phyloP scores from a whole-genome alignment of 2,797 vertebrate genomes.

The Rhinogobio ventralis region DNA sequence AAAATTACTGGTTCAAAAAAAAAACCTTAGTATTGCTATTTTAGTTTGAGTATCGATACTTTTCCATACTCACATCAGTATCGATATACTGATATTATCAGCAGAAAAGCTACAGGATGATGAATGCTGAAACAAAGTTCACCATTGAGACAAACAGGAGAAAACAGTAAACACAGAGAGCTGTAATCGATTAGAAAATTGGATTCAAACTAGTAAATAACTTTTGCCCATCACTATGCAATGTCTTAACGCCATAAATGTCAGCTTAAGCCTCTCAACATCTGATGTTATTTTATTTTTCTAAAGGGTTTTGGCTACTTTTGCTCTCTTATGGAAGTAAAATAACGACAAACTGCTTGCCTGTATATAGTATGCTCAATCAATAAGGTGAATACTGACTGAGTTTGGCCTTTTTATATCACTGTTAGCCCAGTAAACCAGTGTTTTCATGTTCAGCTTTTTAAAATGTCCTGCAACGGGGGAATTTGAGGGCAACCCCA shows the following conservation, averaged over 20 bases:
- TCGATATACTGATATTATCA: too few relatives aligned
- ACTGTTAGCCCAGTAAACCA: not conserved
- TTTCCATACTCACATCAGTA: too few relatives aligned
- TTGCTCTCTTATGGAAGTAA: not conserved
- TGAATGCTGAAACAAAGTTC: constrained; percentile 60
- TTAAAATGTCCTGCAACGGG: not conserved
- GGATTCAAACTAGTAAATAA: not conserved
- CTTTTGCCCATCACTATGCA: not conserved
- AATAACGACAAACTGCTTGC: not conserved
- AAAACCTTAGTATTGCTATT: too few relatives aligned
- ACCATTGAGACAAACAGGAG: constrained; percentile 43
- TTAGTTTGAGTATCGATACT: too few relatives aligned
- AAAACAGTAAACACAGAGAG: not conserved
- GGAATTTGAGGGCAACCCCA: not conserved
- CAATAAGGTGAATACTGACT: not conserved
- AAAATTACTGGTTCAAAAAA: too few relatives aligned
- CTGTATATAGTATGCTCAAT: not conserved
- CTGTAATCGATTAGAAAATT: not conserved
- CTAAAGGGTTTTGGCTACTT: not conserved
- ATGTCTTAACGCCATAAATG: not conserved
- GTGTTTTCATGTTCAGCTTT: not conserved
- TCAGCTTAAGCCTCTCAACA: not conserved
- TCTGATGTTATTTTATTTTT: not conserved
- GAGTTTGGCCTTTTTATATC: not conserved
- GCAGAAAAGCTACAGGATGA: not conserved